Base-by-base conservation (phyloP, 2,797 vertebrate species). In the Tinamus major region DNA sequence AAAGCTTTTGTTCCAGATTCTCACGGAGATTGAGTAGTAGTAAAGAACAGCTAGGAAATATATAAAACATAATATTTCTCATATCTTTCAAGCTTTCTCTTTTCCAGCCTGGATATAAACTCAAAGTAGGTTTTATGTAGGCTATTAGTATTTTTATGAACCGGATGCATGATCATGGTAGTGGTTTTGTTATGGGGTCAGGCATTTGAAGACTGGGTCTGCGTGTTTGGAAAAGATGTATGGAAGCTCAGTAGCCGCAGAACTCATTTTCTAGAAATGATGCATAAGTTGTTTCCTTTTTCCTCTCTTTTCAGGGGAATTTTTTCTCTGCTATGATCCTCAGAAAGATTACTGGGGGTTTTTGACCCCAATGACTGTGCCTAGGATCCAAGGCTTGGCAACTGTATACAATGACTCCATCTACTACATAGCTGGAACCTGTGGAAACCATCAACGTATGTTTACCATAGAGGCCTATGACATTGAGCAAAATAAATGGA, bases 261-360 rank as follows among this genome's bases (percentile, higher is more conserved):
- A 67, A 20, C 37, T 44, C n/a, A 49, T 39, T 37, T 29, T 64
- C n/a, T 68, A 62, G 55, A 56, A 58, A 48, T 15, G 17, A 85
- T 68, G 33, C 31, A 0, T 19, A 42, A 88, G 65, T 53, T 93
- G 35, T 91, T 92, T 37, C 83, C 10, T 81, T 95, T 79, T 82
- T 79, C 79, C 65, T 75, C 86, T 88, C 59, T 94, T 85, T 89
- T 13, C 97, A 99, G 99, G 99, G 87, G 99, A 99, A 97, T 99
- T 98, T 97, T 99, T 99, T 97, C 99, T 99, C 97, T 99, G 98
- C 98, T 99, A 98, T 39, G 98, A 99, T 94, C 99, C 99, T 79
- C 99, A 98, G 79, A 99, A 99, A 97, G 99, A 99, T 98, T 99
- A 99, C 95, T 99, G 99, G 99, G 99, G 98, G 59, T 99, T 99